A percentile compares a stretch with the other conserved stretches of the same genome.
These are phyloP conservation scores for Chionomys nivalis DNA, from an alignment of 2,113 vertebrate genomes.

Conservation along the genomic window DNA sequence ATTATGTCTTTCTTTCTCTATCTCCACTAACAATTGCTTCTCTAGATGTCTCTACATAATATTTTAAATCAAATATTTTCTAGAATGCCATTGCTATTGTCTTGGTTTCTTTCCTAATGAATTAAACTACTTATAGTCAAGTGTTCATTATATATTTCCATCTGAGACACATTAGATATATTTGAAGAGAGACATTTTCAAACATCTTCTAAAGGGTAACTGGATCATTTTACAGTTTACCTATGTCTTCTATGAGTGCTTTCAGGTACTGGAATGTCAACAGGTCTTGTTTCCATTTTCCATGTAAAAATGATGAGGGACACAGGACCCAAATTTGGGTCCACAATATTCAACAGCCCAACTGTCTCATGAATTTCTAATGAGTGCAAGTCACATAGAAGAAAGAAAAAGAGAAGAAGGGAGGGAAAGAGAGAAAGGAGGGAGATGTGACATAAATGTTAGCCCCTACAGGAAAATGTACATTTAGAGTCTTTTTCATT, in stretches of 20 bases:
- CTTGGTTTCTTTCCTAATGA: background rate
- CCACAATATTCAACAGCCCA: background rate
- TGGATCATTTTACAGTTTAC: background rate
- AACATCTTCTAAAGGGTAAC: background rate
- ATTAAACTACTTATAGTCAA: conserved; percentile 17
- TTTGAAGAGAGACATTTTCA: conserved; percentile 1
- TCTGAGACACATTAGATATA: background rate
- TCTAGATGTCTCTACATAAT: background rate
- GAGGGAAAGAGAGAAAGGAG: rapidly evolving
- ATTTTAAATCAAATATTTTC: background rate
- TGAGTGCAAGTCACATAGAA: background rate
- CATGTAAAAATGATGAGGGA: background rate
- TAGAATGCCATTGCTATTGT: background rate
- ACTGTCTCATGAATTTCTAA: background rate
- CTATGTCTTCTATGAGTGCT: background rate
- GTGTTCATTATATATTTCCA: background rate
- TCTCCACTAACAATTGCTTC: background rate
- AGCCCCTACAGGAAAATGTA: background rate
- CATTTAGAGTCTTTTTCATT: background rate
- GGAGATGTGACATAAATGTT: background rate
- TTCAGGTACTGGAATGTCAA: background rate
- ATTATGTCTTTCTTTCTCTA: background rate
- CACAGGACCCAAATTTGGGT: background rate
- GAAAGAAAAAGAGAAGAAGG: background rate
- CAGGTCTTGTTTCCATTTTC: background rate